Base-by-base conservation (phyloP, 2,888 invertebrate genomes). In the Pherbina coryleti region DNA sequence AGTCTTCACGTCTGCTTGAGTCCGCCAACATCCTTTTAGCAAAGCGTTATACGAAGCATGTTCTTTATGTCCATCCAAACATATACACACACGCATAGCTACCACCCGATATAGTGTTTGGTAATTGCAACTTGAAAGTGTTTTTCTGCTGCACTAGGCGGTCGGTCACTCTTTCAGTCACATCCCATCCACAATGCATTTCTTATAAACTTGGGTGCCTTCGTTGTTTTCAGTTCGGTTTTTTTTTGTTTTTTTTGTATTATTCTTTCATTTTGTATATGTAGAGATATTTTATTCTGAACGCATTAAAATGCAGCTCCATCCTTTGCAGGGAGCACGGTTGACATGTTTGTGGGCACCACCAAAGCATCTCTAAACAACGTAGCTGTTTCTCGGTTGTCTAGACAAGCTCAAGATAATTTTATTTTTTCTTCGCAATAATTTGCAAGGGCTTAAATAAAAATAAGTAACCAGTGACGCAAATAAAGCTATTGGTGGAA, bases 361-460 rank as follows among this genome's bases (percentile, higher is more conserved):
- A 34, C n/a, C 28, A 31, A 53, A 28, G 70, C 17, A 44, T n/a
- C 8, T 19, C 44, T 19, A 22, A 19, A 67, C 17, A 14, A 37
- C n/a, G 60, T 44, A 44, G 44, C 44, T 44, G 44, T 44, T 44
- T 44, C 44, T 44, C 14, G 44, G 11, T 44, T 44, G 44, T 44
- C 44, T 44, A 44, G 44, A 44, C 44, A 44, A 44, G 44, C 44
- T 44, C 11, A 44, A 44, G 44, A 44, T 44, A 44, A 44, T 22
- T 60, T 49, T 14, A n/a, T 19, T 7, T 37, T 53, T 71, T 25
- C 17, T 70, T 31, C 14, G 55, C n/a, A 53, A 9, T 49, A 25
- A 57, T 31, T 72, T 75, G 75, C 62, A 72, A 67, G 44, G 19
- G 44, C 75, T 77, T 77, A 69, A 77, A 37, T 4, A 44, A 44